phyloP scores from a whole-genome alignment of 2,888 invertebrate species.

The Taphrorychus bicolor region DNA sequence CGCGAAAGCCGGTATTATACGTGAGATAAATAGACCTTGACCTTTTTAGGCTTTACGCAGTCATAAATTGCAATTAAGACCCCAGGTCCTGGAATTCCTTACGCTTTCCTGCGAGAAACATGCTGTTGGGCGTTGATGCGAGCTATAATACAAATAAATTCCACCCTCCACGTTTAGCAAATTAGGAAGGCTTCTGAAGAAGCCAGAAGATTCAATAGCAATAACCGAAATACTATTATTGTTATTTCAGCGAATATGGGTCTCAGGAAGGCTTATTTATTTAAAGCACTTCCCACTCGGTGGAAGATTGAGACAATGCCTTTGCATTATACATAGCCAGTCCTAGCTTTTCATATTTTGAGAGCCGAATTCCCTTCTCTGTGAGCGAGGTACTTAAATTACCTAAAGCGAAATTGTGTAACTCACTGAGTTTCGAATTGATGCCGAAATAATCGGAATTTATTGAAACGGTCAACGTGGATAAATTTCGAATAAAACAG shows the following conservation, averaged over 20 bases:
- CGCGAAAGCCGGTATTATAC: not conserved
- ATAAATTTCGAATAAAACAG: not conserved
- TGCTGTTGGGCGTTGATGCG: not conserved
- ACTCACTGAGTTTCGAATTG: not conserved
- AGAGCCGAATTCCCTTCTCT: not conserved
- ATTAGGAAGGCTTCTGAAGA: too few relatives aligned
- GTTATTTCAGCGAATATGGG: not conserved
- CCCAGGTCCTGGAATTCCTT: not conserved
- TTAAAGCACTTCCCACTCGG: not conserved
- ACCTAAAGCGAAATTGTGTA: not conserved
- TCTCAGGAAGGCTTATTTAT: not conserved
- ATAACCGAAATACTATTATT: not conserved
- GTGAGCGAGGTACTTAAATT: not conserved
- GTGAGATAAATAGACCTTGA: constrained; percentile 5
- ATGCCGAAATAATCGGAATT: not conserved
- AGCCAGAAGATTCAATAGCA: too few relatives aligned
- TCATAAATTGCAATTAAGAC: constrained; percentile 2
- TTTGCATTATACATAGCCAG: not conserved
- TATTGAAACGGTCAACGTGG: not conserved
- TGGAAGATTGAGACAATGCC: not conserved
- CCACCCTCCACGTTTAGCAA: too few relatives aligned
- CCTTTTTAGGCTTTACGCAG: not conserved
- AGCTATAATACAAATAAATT: not conserved
- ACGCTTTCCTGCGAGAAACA: not conserved
- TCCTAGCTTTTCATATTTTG: not conserved